Base-by-base conservation (phyloP, 2,797 vertebrate genomes). In the Neoniphon sammara region DNA sequence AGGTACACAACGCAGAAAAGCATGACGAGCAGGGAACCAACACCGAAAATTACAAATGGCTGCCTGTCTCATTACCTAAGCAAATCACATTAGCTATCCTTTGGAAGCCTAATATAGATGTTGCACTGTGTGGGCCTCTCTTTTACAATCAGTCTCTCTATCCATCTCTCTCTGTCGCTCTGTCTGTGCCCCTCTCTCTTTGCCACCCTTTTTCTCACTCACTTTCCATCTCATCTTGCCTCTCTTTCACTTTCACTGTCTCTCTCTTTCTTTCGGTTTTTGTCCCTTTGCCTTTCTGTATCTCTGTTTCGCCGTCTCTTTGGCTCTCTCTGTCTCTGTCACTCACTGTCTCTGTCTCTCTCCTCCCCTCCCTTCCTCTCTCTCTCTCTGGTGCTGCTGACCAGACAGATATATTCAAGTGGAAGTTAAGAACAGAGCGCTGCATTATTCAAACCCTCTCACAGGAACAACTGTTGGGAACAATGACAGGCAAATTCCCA, bases 1-100 rank as follows among this genome's bases (percentile, higher is more conserved):
- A 87, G 78, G 76, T 82, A 78, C 80, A 83, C 69, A 64, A 34
- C 23, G 46, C 60, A 77, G 68, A 69, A 85, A 77, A 75, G 72
- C 62, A 82, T 77, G 72, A 78, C 49, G 31, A 85, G 75, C 30
- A 61, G 70, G 58, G 74, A 72, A 70, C 70, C 67, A 75, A 81
- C 25, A 47, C 34, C 15, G 52, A 82, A 83, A 87, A 86, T 87
- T 85, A 90, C 68, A 85, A 90, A 89, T 83, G 73, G 74, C 77
- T 74, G 50, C 67, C 58, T 87, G 84, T 91, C 78, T 89, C 87
- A 87, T 92, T 91, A 89, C 63, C 55, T 49, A 76, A 85, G 72
- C 75, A 88, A 85, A 90, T 89, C 75, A 73, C 78, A 91, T 86
- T 87, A 86, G 62, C 70, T 77, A 73, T 83, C 73, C 75, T 83